phyloP scores from a whole-genome alignment of 2,888 invertebrate species.

The Bugulina stolonifera region DNA sequence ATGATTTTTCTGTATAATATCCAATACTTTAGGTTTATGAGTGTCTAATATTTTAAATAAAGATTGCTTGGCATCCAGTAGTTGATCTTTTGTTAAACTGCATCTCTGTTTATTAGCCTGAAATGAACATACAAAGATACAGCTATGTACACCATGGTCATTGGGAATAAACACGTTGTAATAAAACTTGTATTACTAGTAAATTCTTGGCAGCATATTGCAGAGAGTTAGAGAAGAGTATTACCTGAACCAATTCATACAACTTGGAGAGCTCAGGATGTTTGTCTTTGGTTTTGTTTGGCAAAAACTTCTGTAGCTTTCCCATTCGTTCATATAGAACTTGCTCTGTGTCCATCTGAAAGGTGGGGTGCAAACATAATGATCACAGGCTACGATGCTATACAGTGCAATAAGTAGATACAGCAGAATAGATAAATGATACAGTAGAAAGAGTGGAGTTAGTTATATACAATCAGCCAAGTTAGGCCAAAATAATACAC shows the following conservation, averaged over 20 bases:
- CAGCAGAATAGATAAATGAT: no score
- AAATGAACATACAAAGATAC: no score
- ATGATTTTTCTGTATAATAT: conserved; percentile 82
- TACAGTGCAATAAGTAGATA: no score
- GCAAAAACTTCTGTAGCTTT: conserved; percentile 5
- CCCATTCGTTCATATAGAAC: not conserved
- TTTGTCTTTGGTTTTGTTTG: not conserved
- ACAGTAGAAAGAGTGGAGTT: no score
- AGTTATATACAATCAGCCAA: no score
- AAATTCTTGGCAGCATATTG: not conserved
- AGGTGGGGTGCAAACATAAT: no score
- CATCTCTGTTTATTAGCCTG: conserved; percentile 92
- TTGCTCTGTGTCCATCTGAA: conserved; percentile 7
- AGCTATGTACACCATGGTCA: no score
- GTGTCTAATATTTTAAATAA: conserved; percentile 78
- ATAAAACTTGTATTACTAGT: no score
- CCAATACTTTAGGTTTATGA: conserved; percentile 79
- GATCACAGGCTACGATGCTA: no score
- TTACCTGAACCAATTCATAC: conserved; percentile 47
- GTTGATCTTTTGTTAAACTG: conserved; percentile 84
- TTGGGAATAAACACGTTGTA: no score
- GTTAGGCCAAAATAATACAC: no score
- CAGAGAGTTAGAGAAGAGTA: not conserved
- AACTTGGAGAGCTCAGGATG: conserved; percentile 37
- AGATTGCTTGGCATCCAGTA: conserved; percentile 79